Evolutionary conservation across 2,113 vertebrate genomes (phyloP), one percentile per base, ranked within the genome.

Genomic region (Dipodomys ordii): DNA sequence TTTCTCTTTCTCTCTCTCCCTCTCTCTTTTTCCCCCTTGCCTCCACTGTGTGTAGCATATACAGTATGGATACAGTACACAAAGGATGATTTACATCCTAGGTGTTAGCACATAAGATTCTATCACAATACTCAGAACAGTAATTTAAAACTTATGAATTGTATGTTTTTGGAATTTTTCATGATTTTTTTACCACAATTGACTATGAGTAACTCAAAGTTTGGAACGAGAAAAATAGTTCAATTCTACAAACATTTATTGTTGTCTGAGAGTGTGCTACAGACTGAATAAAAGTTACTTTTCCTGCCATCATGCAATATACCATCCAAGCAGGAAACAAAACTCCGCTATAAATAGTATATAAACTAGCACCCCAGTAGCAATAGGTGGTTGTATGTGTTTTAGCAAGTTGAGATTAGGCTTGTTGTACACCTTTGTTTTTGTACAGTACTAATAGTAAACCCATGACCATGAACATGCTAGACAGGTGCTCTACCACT

Each of bases 1-100:
- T 53, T 23, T 68, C 16, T 88, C 1, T 49, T 9, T 88, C 16
- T 30, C 32, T 32, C 6, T 44, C 5, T 30, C 10, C 22, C 44
- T 32, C n/a, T 72, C 9, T 10, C 35, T 1, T 4, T 2, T 1
- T 7, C 9, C 18, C 35, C 2, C 6, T 4, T 5, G 1, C 15
- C 84, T 30, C 25, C 73, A 20, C 64, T 35, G 15, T 49, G 44
- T 16, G 44, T n/a, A 86, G 27, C 67, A 20, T 39, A 35, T 9
- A 30, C 5, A 39, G 11, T 30, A 35, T 44, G 7, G 13, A 60
- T 69, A 20, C 84, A 20, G 27, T 13, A 2, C 0, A 62, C 35
- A 91, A 77, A 76, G 35, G 0, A 78, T 78, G 27, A 68, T 84
- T 77, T 46, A 78, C 15, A 77, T 60, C 65, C 9, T 2, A 62